Evolutionary conservation across 2,113 vertebrate genomes (phyloP).

Genomic region (Megaleporinus macrocephalus): DNA sequence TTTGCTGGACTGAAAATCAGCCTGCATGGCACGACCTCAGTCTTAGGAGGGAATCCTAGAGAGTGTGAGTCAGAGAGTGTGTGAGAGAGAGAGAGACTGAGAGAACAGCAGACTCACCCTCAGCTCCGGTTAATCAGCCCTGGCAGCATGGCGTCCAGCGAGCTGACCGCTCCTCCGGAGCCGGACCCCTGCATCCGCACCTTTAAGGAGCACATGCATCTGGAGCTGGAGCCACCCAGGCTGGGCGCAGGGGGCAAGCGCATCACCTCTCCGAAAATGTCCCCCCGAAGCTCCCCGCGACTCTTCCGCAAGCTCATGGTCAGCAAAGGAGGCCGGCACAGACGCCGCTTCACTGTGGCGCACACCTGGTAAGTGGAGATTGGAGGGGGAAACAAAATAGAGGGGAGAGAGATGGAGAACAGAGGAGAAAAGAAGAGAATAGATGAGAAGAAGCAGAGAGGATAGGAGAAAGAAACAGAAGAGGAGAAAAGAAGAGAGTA

Average conservation of each 20-base stretch:
- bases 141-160: slow-evolving; percentile 86
- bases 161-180: slow-evolving; percentile 79
- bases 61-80: slow-evolving; percentile 25
- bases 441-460: not conserved
- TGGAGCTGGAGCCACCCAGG: slow-evolving; percentile 94
- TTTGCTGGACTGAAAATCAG: slow-evolving; percentile 33
- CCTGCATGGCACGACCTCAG: slow-evolving; percentile 38
- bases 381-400: not conserved
- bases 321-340: slow-evolving; percentile 96
- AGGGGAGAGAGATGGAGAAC: not conserved
- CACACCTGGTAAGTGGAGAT: slow-evolving; percentile 91
- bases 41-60: slow-evolving; percentile 24
- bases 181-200: slow-evolving; percentile 92
- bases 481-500: slow-evolving; percentile 21
- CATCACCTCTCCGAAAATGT: slow-evolving; percentile 93
- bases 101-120: slow-evolving; percentile 34
- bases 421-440: not conserved
- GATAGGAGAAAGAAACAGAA: not conserved
- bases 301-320: slow-evolving; percentile 98
- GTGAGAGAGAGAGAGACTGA: slow-evolving; percentile 29
- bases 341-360: slow-evolving; percentile 95
- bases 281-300: slow-evolving; percentile 93
- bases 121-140: slow-evolving; percentile 1
- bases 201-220: slow-evolving; percentile 98
- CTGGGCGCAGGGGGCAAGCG: slow-evolving; percentile 84